These are phyloP conservation scores for Petrocephalus sullivani DNA, from an alignment of 2,797 vertebrate genomes.

Conservation along the genomic window DNA sequence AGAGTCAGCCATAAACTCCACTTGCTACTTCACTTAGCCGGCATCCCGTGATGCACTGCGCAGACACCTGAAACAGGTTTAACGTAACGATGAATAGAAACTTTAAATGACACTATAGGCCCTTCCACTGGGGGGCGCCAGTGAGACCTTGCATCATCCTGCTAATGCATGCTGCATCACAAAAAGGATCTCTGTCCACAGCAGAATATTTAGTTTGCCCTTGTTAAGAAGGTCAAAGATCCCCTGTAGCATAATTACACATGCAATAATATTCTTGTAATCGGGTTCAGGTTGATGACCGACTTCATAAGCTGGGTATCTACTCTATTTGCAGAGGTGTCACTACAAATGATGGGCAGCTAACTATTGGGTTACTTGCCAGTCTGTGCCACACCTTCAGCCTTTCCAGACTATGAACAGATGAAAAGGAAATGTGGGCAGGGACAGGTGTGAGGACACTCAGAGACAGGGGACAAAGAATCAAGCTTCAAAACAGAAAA, in stretches of 20 bases:
- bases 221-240: not conserved
- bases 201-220: not conserved
- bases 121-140: not conserved
- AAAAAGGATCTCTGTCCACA: not conserved
- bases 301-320: conserved; percentile 40
- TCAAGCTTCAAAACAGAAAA: conserved; percentile 41
- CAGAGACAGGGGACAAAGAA: conserved; percentile 24
- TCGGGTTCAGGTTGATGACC: conserved; percentile 17
- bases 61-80: conserved; percentile 33
- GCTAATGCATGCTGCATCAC: not conserved
- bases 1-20: conserved; percentile 29
- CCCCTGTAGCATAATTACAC: not conserved
- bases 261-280: conserved; percentile 29
- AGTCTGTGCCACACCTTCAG: conserved; percentile 71
- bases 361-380: conserved; percentile 66
- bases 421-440: conserved; percentile 34
- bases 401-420: conserved; percentile 54
- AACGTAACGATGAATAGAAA: conserved; percentile 16
- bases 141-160: not conserved
- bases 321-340: conserved; percentile 58
- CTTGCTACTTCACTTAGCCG: conserved; percentile 44
- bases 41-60: conserved; percentile 27
- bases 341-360: conserved; percentile 56
- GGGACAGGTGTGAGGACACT: conserved; percentile 37
- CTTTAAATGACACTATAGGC: not conserved